Evolutionary conservation across 2,888 invertebrate genomes (phyloP).

Genomic region (Agrotis ipsilon): DNA sequence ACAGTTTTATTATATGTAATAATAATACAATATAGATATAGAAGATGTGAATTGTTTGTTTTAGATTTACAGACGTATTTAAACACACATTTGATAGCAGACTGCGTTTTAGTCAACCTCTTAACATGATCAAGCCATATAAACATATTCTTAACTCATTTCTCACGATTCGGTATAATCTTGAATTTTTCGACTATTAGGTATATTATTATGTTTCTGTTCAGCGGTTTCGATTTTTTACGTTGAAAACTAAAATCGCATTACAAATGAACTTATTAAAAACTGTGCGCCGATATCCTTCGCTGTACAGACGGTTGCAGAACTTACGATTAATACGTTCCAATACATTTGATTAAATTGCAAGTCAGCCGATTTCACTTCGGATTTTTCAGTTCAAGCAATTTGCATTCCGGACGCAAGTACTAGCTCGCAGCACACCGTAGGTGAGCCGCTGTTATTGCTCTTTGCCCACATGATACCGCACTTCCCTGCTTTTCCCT

Average conservation of each 20-base stretch:
- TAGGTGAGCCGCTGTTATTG: slow-evolving; percentile 21
- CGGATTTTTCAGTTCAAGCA: slow-evolving; percentile 1
- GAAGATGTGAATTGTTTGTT: background rate
- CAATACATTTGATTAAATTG: slow-evolving; percentile 34
- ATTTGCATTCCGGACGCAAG: slow-evolving; percentile 8
- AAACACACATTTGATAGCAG: background rate
- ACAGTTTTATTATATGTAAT: too few relatives aligned
- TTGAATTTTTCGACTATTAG: background rate
- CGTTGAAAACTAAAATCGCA: background rate
- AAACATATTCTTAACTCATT: background rate
- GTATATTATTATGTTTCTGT: background rate
- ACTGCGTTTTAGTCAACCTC: background rate
- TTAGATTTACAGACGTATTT: background rate
- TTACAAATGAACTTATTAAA: background rate
- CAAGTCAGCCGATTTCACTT: slow-evolving; percentile 13
- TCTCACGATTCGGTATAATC: background rate
- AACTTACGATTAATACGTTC: background rate
- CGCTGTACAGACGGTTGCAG: background rate
- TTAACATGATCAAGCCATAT: background rate
- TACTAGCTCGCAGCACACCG: slow-evolving; percentile 3
- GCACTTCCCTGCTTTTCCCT: background rate
- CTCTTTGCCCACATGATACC: slow-evolving; percentile 19
- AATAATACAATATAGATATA: too few relatives aligned
- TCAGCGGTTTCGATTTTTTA: background rate
- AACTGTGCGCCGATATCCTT: background rate